phyloP scores from a whole-genome alignment of 2,113 vertebrate genomes.

The Rhinolophus sinicus region DNA sequence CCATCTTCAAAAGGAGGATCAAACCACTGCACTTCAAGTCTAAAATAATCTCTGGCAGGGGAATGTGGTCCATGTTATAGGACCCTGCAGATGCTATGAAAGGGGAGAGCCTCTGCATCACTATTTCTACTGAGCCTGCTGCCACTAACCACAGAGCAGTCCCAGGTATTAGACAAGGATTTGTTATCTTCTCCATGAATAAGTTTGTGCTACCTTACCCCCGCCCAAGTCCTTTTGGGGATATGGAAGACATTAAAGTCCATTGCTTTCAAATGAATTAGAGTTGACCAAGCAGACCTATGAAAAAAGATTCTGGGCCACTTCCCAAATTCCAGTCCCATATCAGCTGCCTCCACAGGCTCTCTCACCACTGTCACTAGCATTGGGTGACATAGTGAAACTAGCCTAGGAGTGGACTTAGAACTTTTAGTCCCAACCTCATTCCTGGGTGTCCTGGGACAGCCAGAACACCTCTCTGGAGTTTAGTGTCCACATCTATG shows the following conservation, averaged over 20 bases:
- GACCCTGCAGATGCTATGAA: neutral
- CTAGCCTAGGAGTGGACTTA: neutral
- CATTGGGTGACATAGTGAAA: neutral
- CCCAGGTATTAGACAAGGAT: neutral
- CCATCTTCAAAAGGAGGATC: neutral
- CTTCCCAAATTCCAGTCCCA: neutral
- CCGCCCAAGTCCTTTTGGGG: neutral
- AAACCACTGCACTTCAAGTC: neutral
- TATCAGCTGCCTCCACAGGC: neutral
- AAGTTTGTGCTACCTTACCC: neutral
- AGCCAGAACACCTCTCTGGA: neutral
- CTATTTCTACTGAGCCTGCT: neutral
- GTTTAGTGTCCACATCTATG: neutral
- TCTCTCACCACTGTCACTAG: neutral
- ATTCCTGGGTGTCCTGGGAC: neutral
- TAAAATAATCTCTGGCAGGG: neutral
- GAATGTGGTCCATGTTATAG: too few species aligned
- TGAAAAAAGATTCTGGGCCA: neutral
- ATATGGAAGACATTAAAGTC: neutral
- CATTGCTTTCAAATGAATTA: neutral
- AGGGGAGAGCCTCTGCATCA: accelerated
- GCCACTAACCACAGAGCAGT: neutral
- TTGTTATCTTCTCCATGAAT: neutral
- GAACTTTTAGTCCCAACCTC: neutral
- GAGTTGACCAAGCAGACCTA: neutral